Evolutionary conservation across 2,797 vertebrate genomes (phyloP), one percentile per base, ranked within the genome.

Genomic region (Malacoctenus gilli): DNA sequence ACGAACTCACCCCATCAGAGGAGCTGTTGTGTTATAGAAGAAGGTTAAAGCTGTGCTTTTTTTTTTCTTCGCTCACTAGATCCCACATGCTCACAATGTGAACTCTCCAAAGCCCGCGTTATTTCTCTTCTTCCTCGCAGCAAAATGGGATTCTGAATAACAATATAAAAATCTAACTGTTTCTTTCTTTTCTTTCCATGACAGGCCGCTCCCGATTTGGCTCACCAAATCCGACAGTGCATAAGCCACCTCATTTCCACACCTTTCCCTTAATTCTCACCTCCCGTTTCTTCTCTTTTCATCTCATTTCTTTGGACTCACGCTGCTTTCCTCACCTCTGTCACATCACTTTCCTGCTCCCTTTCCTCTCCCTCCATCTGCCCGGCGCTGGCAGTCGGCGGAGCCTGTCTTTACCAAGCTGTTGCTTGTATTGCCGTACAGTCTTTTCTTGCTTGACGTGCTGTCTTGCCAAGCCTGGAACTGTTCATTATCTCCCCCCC

Each of bases 371-470:
- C 63, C 68, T 85, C 86, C 87, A 85, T 89, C 85, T 88, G 86
- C 75, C 77, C 58, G 61, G 59, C 9, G 30, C 68, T 77, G 73
- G 70, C 77, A 82, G 77, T 70, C 46, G 42, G 53, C 46, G 32
- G 61, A 79, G 78, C 59, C 77, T 72, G 62, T 87, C 84, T 84
- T 80, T 79, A 76, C 79, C 84, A 75, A 83, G 84, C 83, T 84
- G 80, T 84, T 85, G 79, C 80, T 64, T 63, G 67, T 51, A 54
- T 65, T 75, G 61, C 68, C 25, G 49, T 71, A 59, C 72, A 42
- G 58, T 65, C 61, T 77, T n/a, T 39, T 79, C 70, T 62, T 59
- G 64, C 68, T 72, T 83, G 86, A 89, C 83, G 61, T 70, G 76
- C 75, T 82, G 82, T 85, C 70, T 53, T 72, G 76, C 69, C 72